Evolutionary conservation across 2,888 invertebrate genomes (phyloP).

Genomic region (Tribolium freemani): DNA sequence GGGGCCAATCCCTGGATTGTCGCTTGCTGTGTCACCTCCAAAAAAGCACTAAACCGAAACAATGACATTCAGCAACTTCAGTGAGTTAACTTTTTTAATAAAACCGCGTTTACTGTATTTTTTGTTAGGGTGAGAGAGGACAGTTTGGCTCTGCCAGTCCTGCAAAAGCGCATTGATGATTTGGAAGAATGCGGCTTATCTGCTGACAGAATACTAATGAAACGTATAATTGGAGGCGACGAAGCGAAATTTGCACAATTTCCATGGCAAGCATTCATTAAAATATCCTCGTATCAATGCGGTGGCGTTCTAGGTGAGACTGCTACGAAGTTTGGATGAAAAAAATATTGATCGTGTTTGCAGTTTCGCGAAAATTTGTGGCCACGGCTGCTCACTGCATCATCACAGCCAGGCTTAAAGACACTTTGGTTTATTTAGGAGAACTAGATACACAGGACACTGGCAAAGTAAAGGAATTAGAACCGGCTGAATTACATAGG

Average conservation of each 20-base stretch:
- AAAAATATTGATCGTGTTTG: background rate
- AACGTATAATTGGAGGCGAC: conserved; percentile 85
- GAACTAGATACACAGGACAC: conserved; percentile 84
- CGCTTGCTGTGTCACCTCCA: conserved; percentile 76
- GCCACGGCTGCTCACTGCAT: conserved; percentile 90
- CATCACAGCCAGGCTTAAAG: conserved; percentile 79
- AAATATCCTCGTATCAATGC: conserved; percentile 86
- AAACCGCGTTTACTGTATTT: background rate
- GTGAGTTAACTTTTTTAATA: conserved; percentile 26
- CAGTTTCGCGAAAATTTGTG: conserved; percentile 79
- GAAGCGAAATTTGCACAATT: conserved; percentile 84
- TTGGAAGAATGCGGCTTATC: conserved; percentile 79
- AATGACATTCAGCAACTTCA: background rate
- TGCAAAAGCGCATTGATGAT: conserved; percentile 61
- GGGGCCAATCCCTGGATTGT: conserved; percentile 79
- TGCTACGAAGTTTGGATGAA: background rate
- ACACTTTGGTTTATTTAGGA: conserved; percentile 84
- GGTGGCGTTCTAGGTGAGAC: conserved; percentile 80
- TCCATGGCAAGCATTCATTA: conserved; percentile 89
- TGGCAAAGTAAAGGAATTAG: conserved; percentile 73
- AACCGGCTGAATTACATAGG: conserved; percentile 76
- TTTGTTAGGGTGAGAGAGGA: conserved; percentile 50
- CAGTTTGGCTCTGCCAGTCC: conserved; percentile 44
- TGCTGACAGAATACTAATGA: conserved; percentile 72
- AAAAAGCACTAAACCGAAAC: conserved; percentile 7